Percentiles rank a stretch among this genome's conserved stretches.
Evolutionary conservation across 2,888 invertebrate species (phyloP).

Genomic region (Himalopsyche japonica): DNA sequence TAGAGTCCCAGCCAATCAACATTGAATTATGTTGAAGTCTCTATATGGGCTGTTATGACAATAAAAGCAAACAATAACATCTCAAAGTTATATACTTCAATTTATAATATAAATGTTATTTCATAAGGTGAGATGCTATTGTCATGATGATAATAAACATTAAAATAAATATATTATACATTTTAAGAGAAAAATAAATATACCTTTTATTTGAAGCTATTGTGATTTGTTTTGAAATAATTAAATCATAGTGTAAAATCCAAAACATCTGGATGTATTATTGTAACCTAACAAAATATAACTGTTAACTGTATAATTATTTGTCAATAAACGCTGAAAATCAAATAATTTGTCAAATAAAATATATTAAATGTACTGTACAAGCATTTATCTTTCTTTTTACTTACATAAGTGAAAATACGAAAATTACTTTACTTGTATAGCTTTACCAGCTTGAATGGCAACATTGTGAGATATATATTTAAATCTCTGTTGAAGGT

Average conservation of each 20-base stretch:
- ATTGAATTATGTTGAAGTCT: slow-evolving; percentile 19
- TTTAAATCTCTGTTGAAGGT: too few species aligned
- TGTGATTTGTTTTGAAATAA: neutral
- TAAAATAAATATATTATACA: neutral
- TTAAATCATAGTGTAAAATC: neutral
- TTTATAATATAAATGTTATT: neutral
- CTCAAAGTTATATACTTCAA: neutral
- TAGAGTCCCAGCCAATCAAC: slow-evolving; percentile 34
- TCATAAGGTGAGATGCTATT: neutral
- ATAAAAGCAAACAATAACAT: slow-evolving; percentile 2
- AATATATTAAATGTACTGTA: slow-evolving; percentile 41
- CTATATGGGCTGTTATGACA: slow-evolving; percentile 14
- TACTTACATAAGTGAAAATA: neutral
- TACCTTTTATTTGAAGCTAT: neutral
- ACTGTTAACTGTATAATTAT: slow-evolving; percentile 30
- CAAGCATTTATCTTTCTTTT: slow-evolving; percentile 40
- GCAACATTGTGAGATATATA: too few species aligned
- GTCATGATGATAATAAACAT: neutral
- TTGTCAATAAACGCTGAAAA: slow-evolving; percentile 35
- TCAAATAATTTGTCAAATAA: slow-evolving; percentile 39
- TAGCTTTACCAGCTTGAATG: too few species aligned
- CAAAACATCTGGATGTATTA: neutral
- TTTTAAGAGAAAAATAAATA: neutral
- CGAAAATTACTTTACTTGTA: too few species aligned
- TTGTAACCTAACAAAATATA: neutral